A percentile compares a stretch with the other conserved stretches of the same genome.
Conservation (phyloP, 2,113 vertebrate species). For the Ondatra zibethicus region DNA sequence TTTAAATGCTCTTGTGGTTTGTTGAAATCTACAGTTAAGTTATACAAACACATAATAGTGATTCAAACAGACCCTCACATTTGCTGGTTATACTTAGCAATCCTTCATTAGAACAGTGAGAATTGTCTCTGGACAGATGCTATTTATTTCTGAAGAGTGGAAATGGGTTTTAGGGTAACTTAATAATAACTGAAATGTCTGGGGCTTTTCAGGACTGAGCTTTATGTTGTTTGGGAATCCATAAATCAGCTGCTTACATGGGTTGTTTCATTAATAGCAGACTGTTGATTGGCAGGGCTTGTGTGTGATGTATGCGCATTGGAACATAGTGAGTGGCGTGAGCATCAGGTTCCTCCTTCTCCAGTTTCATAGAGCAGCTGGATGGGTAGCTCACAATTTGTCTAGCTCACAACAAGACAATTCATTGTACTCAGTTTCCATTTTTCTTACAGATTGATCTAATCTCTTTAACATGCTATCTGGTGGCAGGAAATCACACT, state of each 20-base stretch:
- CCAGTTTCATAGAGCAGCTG: background rate
- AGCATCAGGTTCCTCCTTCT: background rate
- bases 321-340: background rate
- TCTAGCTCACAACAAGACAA: background rate
- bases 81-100: background rate
- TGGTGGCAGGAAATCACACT: background rate
- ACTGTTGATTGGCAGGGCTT: background rate
- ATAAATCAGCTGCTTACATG: background rate
- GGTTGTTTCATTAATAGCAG: background rate
- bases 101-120: background rate
- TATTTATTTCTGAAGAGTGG: background rate
- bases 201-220: background rate
- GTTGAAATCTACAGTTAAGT: slow-evolving; percentile 2
- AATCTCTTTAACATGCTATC: background rate
- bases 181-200: background rate
- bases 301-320: background rate
- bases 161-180: background rate
- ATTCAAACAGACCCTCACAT: background rate
- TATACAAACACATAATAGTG: background rate
- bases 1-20: background rate
- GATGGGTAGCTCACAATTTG: background rate
- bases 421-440: background rate
- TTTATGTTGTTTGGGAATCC: background rate
- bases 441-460: background rate
- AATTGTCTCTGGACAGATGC: background rate